phyloP scores from a whole-genome alignment of 2,113 vertebrate species.

The Ictalurus furcatus region DNA sequence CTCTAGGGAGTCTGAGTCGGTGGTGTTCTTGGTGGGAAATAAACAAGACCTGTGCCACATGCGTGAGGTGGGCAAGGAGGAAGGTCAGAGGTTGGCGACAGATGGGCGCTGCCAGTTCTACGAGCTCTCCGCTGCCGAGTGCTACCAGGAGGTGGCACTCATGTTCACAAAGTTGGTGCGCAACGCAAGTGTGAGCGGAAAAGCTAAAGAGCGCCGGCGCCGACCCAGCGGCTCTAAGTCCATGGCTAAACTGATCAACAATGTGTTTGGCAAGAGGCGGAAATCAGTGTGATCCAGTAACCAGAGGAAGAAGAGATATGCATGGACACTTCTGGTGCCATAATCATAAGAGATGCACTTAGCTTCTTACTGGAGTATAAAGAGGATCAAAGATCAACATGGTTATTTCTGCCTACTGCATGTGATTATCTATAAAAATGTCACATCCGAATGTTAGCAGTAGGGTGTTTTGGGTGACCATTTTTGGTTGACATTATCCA shows the following conservation, averaged over 20 bases:
- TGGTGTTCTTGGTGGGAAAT: constrained; percentile 84
- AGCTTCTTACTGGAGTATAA: constrained; percentile 9
- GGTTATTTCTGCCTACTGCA: constrained; percentile 15
- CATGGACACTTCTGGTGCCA: constrained; percentile 25
- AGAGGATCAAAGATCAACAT: not conserved
- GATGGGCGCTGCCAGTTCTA: constrained; percentile 82
- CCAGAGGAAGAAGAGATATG: not conserved
- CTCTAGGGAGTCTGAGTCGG: constrained; percentile 71
- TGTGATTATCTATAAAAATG: not conserved
- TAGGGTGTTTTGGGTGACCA: not conserved
- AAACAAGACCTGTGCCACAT: constrained; percentile 88
- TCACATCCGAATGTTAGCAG: not conserved
- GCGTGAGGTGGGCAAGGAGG: constrained; percentile 80
- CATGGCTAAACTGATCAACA: constrained; percentile 87
- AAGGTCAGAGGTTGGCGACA: constrained; percentile 78
- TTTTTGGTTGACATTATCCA: constrained; percentile 9
- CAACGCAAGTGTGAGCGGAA: constrained; percentile 66
- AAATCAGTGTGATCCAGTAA: constrained; percentile 78
- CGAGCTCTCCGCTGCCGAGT: constrained; percentile 86
- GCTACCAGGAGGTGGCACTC: constrained; percentile 79
- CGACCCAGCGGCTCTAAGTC: constrained; percentile 84
- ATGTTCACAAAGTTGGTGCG: constrained; percentile 82
- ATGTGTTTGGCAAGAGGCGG: constrained; percentile 85
- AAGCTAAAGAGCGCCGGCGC: constrained; percentile 78
- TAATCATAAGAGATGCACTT: not conserved